Conservation (phyloP, 2,113 vertebrate genomes). For the Sturnus vulgaris region DNA sequence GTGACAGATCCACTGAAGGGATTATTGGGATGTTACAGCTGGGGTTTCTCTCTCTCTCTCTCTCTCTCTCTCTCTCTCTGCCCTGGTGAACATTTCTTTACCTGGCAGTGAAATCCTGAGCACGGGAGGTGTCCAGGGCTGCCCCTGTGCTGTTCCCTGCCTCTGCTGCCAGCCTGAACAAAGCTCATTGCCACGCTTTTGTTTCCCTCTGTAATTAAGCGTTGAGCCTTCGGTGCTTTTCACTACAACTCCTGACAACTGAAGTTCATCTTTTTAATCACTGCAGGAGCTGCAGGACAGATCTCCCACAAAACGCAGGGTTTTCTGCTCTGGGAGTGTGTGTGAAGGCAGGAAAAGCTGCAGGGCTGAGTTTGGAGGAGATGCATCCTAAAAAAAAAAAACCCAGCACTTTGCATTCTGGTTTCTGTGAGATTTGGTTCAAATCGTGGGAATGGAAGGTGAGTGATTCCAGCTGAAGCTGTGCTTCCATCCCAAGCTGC, state of each 20-base stretch:
- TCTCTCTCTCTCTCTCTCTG: background rate
- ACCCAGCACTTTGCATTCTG: background rate
- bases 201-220: background rate
- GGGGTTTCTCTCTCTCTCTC: background rate
- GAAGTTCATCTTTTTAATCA: background rate
- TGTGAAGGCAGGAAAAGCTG: background rate
- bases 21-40: fast-evolving
- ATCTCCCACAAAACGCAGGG: fast-evolving
- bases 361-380: fast-evolving
- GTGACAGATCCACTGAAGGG: too few species aligned
- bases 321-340: background rate
- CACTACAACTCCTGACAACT: background rate
- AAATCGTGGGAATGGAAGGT: fast-evolving
- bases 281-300: background rate
- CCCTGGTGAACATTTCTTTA: background rate
- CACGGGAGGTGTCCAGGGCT: background rate
- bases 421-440: background rate
- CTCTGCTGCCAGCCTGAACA: background rate
- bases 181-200: background rate
- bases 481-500: background rate
- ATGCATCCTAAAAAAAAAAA: fast-evolving
- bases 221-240: background rate
- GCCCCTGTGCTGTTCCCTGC: background rate
- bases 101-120: background rate
- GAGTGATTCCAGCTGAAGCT: background rate